Conservation (phyloP, 2,797 vertebrate species). For the Catamblyrhynchus diadema region DNA sequence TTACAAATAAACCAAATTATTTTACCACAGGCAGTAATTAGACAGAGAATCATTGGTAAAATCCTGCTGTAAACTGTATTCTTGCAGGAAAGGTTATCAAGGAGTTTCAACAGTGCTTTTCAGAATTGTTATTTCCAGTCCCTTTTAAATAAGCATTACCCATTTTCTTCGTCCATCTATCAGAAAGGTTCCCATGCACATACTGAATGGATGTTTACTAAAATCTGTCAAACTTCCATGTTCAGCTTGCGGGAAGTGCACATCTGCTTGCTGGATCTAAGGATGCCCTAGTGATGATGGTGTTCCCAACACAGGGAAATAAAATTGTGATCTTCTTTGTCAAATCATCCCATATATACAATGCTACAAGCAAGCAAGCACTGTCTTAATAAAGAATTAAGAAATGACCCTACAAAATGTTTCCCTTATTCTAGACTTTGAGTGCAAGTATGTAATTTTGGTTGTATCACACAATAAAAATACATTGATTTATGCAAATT, state of each 20-base stretch:
- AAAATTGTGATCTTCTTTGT: not conserved
- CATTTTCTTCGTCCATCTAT: not conserved
- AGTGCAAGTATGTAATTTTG: not conserved
- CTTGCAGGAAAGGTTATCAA: not conserved
- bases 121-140: slow-evolving; percentile 24
- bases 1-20: slow-evolving; percentile 42
- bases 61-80: not conserved
- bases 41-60: not conserved
- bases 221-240: not conserved
- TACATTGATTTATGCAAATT: slow-evolving; percentile 25
- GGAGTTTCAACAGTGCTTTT: not conserved
- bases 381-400: not conserved
- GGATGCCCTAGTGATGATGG: not conserved
- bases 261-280: not conserved
- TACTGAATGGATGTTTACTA: not conserved
- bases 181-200: not conserved
- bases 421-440: not conserved
- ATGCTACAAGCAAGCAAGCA: not conserved
- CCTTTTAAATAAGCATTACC: not conserved
- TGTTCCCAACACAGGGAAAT: not conserved
- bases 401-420: not conserved
- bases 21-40: slow-evolving; percentile 53
- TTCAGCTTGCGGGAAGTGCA: not conserved
- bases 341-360: not conserved
- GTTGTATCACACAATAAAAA: not conserved